These are phyloP conservation scores for Sinodicranocentrus sp. DNA, from an alignment of 2,888 invertebrate genomes.

Conservation along the genomic window DNA sequence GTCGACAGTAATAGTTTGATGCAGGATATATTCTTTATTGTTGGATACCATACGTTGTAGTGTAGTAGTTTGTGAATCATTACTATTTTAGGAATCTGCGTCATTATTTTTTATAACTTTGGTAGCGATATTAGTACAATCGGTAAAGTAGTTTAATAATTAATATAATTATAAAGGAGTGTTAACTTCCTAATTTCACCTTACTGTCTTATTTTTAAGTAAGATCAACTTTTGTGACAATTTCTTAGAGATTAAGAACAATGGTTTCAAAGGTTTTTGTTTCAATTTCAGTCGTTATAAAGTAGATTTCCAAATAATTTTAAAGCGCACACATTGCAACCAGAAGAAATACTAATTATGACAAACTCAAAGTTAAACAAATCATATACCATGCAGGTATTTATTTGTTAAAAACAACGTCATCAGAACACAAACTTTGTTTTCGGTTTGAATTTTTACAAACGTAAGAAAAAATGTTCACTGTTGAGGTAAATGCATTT, in stretches of 20 bases:
- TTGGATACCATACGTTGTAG: conserved; percentile 17
- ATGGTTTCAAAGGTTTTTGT: conserved; percentile 3
- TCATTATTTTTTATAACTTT: conserved; percentile 58
- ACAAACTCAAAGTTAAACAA: too few relatives aligned
- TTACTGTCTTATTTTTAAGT: conserved; percentile 20
- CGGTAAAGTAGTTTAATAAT: background rate
- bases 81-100: conserved; percentile 51
- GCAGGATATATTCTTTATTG: background rate
- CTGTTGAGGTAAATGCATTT: too few relatives aligned
- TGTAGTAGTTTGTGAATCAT: conserved; percentile 6
- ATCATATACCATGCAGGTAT: too few relatives aligned
- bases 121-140: conserved; percentile 39
- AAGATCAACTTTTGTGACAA: conserved; percentile 45
- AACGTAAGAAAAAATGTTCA: too few relatives aligned
- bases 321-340: conserved; percentile 30
- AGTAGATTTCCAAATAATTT: background rate
- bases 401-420: too few relatives aligned
- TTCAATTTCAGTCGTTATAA: conserved; percentile 24
- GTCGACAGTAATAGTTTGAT: conserved; percentile 5
- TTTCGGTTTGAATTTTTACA: too few relatives aligned
- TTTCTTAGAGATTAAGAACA: background rate
- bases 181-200: conserved; percentile 32
- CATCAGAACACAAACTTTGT: too few relatives aligned
- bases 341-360: background rate
- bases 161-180: conserved; percentile 2